These are phyloP conservation scores for Drosophila quadrilineata DNA, from an alignment of 1,140 invertebrate genomes.

Conservation along the genomic window DNA sequence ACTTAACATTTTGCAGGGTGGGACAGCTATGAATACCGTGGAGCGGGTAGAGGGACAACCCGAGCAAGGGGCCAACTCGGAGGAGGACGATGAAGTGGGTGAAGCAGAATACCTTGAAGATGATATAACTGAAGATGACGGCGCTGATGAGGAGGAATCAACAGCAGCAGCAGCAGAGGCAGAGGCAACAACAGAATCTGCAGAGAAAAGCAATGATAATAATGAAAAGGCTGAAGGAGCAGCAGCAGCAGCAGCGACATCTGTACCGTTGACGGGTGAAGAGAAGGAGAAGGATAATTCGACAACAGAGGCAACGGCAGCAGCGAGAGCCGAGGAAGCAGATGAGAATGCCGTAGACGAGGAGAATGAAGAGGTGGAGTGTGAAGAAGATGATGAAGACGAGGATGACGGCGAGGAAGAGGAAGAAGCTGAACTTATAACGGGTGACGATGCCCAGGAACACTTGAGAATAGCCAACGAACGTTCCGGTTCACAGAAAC, in stretches of 20 bases:
- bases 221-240: slow-evolving; percentile 11
- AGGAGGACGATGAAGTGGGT: slow-evolving; percentile 33
- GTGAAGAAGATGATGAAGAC: slow-evolving; percentile 13
- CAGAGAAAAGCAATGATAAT: slow-evolving; percentile 21
- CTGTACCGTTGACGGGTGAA: not conserved
- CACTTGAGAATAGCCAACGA: not conserved
- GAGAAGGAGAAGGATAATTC: slow-evolving; percentile 15
- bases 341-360: slow-evolving; percentile 46
- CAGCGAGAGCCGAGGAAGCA: slow-evolving; percentile 8
- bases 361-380: slow-evolving; percentile 18
- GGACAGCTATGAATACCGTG: not conserved
- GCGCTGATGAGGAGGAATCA: slow-evolving; percentile 7
- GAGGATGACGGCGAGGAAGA: slow-evolving; percentile 17
- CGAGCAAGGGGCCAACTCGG: not conserved
- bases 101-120: slow-evolving; percentile 61
- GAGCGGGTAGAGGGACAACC: not conserved
- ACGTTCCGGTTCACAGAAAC: slow-evolving; percentile 28
- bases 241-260: not conserved
- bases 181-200: slow-evolving; percentile 4
- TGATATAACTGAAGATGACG: slow-evolving; percentile 35
- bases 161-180: not conserved
- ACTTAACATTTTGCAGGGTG: slow-evolving; percentile 39
- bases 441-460: slow-evolving; percentile 45
- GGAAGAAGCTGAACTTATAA: slow-evolving; percentile 46
- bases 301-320: slow-evolving; percentile 3